These are phyloP conservation scores for Sogatella furcifera DNA, from an alignment of 1,140 invertebrate species.

Conservation along the genomic window DNA sequence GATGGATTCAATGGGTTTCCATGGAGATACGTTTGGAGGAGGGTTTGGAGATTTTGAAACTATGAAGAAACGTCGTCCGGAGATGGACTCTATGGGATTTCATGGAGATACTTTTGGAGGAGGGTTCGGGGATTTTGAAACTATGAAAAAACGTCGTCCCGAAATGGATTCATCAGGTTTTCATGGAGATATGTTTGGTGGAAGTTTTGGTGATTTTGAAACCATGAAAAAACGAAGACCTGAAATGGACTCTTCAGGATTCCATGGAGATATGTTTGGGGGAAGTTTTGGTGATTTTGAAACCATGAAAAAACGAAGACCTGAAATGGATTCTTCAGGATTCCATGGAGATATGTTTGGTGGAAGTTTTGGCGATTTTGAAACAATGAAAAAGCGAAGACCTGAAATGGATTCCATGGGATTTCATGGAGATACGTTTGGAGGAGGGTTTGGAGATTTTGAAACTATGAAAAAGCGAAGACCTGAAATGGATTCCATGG, in stretches of 20 bases:
- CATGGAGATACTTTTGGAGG: constrained; percentile 31
- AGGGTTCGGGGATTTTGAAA: constrained; percentile 34
- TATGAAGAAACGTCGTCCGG: constrained; percentile 24
- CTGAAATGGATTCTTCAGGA: constrained; percentile 21
- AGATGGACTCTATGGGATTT: constrained; percentile 24
- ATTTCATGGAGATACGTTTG: constrained; percentile 34
- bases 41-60: constrained; percentile 26
- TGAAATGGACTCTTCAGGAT: constrained; percentile 24
- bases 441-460: constrained; percentile 32
- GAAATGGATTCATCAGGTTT: constrained; percentile 28
- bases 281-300: constrained; percentile 30
- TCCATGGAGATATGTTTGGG: constrained; percentile 22
- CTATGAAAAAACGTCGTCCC: constrained; percentile 30
- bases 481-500: constrained; percentile 20
- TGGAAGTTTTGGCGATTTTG: constrained; percentile 38
- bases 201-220: constrained; percentile 33
- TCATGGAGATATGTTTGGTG: constrained; percentile 30
- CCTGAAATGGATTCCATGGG: constrained; percentile 32
- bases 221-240: constrained; percentile 29
- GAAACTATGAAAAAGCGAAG: constrained; percentile 30
- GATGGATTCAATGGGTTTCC: constrained; percentile 28
- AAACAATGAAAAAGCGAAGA: constrained; percentile 33
- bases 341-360: constrained; percentile 28
- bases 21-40: constrained; percentile 30
- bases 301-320: constrained; percentile 29